A percentile compares a stretch with the other conserved stretches of the same genome.
Conservation (phyloP, 2,888 invertebrate species). For the Calliopum simillimum region DNA sequence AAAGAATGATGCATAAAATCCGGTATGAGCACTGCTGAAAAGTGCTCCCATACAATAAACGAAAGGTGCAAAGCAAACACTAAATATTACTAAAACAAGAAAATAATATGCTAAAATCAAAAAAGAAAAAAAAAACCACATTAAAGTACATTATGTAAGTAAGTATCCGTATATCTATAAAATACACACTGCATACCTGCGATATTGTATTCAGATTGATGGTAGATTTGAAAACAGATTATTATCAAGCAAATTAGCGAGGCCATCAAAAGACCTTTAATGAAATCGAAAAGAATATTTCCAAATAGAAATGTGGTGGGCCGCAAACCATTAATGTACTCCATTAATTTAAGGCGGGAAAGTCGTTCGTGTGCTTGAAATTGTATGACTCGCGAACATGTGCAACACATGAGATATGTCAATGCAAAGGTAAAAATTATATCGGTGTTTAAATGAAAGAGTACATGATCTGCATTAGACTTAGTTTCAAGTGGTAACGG, state of each 20-base stretch:
- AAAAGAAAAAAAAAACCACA: not conserved
- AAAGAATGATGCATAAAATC: slow-evolving; percentile 1
- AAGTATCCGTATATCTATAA: too few species aligned
- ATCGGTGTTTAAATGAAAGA: too few species aligned
- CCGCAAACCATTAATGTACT: slow-evolving; percentile 46
- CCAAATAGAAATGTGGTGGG: slow-evolving; percentile 29
- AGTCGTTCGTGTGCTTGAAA: slow-evolving; percentile 38
- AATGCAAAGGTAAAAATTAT: too few species aligned
- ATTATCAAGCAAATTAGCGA: too few species aligned
- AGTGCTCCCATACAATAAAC: slow-evolving; percentile 7
- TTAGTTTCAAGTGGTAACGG: too few species aligned
- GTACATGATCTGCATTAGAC: too few species aligned
- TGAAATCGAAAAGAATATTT: slow-evolving; percentile 18
- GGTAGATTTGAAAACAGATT: too few species aligned
- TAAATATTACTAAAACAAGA: slow-evolving; percentile 17
- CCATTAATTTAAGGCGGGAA: slow-evolving; percentile 44
- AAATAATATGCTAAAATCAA: slow-evolving; percentile 6
- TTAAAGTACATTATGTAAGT: not conserved
- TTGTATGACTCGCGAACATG: too few species aligned
- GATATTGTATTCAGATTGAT: too few species aligned
- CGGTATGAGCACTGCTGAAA: not conserved
- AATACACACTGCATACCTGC: too few species aligned
- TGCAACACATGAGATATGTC: too few species aligned
- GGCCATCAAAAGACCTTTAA: not conserved
- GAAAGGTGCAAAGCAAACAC: not conserved